Percentiles rank a stretch among this genome's conserved stretches.
These are phyloP conservation scores for Parazoanthus atlanticus DNA, from an alignment of 92 coral and sea anemone genomes.

Conservation along the genomic window DNA sequence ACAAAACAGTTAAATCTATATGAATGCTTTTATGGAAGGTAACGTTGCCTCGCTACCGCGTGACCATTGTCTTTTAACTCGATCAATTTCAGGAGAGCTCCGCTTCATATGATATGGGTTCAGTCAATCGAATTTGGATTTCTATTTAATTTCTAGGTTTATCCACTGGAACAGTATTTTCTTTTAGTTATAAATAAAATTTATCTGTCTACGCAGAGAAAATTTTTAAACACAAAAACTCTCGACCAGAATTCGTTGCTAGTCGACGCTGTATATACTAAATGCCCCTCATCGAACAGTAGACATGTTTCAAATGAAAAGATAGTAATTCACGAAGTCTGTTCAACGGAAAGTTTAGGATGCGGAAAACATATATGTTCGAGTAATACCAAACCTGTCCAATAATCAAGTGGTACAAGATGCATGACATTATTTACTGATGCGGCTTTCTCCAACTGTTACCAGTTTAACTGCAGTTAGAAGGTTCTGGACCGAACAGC, in stretches of 20 bases:
- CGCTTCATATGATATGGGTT: too few species aligned
- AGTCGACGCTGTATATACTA: not conserved
- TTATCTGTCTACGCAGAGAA: not conserved
- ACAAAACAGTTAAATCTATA: too few species aligned
- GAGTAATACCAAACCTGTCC: not conserved
- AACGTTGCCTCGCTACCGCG: too few species aligned
- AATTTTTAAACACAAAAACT: not conserved
- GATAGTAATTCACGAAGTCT: too few species aligned
- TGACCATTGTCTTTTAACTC: too few species aligned
- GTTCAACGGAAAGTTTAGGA: not conserved
- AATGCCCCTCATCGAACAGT: not conserved
- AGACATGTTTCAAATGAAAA: too few species aligned
- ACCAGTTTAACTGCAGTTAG: not conserved
- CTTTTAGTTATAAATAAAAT: too few species aligned
- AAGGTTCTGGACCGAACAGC: too few species aligned
- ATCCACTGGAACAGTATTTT: too few species aligned
- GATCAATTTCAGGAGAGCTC: too few species aligned
- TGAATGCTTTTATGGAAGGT: too few species aligned
- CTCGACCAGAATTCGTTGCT: not conserved
- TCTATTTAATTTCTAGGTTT: not conserved
- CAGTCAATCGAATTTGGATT: too few species aligned
- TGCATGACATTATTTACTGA: not conserved
- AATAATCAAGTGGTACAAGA: not conserved
- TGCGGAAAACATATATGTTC: not conserved
- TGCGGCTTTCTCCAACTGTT: not conserved